phyloP scores from a whole-genome alignment of 2,888 invertebrate genomes.

The Lutraria lutraria region DNA sequence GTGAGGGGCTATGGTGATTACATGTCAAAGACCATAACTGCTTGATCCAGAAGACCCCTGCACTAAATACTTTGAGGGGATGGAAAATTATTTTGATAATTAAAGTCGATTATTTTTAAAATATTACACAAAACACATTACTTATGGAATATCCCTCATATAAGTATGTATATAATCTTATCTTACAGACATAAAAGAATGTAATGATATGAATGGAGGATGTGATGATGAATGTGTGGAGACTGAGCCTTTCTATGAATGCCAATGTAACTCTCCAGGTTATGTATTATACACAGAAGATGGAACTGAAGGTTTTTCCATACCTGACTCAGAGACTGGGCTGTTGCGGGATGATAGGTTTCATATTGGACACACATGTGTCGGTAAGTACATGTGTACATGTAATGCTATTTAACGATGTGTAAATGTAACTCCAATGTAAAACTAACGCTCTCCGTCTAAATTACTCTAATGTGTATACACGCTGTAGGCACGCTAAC shows the following conservation, averaged over 20 bases:
- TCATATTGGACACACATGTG: constrained; percentile 69
- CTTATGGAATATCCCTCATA: no score
- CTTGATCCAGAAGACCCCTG: no score
- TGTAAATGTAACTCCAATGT: no score
- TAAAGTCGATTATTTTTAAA: no score
- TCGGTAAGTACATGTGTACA: constrained; percentile 70
- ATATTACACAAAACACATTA: no score
- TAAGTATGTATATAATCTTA: background rate
- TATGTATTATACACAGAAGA: constrained; percentile 52
- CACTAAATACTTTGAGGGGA: no score
- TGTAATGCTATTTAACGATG: background rate
- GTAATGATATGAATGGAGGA: constrained; percentile 49
- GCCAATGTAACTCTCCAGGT: constrained; percentile 55
- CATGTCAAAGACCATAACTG: no score
- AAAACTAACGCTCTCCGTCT: no score
- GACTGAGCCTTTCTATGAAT: constrained; percentile 36
- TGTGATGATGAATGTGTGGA: constrained; percentile 49
- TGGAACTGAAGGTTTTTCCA: constrained; percentile 47
- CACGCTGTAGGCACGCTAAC: no score
- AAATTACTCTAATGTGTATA: no score
- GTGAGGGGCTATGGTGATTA: no score
- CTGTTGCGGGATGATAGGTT: constrained; percentile 55
- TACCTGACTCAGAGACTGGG: constrained; percentile 60
- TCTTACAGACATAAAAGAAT: constrained; percentile 65
- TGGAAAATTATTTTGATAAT: no score